Evolutionary conservation across 2,797 vertebrate species (phyloP), one percentile per base, ranked within the genome.

Genomic region (Rhynchotus rufescens): DNA sequence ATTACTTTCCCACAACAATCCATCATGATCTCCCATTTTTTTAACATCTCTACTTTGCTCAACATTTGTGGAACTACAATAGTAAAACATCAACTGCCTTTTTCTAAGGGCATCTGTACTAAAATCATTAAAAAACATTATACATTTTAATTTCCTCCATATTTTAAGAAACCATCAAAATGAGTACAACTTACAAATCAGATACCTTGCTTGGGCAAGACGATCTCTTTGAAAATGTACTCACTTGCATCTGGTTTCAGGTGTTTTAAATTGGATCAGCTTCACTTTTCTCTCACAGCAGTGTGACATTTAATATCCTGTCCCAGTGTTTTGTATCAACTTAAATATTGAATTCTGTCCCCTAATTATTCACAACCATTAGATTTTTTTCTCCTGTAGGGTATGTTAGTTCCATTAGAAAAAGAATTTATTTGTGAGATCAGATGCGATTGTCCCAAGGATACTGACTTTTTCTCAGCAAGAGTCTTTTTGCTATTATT

Each of bases 331-430:
- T 83, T 80, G 7, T 38, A 73, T 83, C 56, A 76, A 79, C 32
- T 91, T 86, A 89, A 75, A 92, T 90, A 92, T 56, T 81, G 65
- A 84, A 93, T 86, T 92, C 64, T 82, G 40, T 15, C 10, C 38
- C 49, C 19, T 21, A 21, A 67, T 95, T 89, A 69, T 64, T 91
- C 25, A 85, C 60, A 88, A 44, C 5, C 44, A 52, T 38, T 65
- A 21, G 15, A 11, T 26, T 59, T 11, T 9, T 56, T 44, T 44
- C 40, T 56, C 79, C 86, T 69, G 49, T 28, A 92, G 71, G 49
- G 76, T 85, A 87, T n/a, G 84, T 81, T 92, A 42, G 42, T 49
- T 80, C 44, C 30, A 78, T 93, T 94, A 91, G 51, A 93, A 96
- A 96, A 91, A 76, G 0, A 94, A 91, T 90, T 93, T 40, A 83